A percentile compares a stretch with the other conserved stretches of the same genome.
These are phyloP conservation scores for Leptodirus hochenwartii DNA, from an alignment of 2,888 invertebrate genomes.

Conservation along the genomic window DNA sequence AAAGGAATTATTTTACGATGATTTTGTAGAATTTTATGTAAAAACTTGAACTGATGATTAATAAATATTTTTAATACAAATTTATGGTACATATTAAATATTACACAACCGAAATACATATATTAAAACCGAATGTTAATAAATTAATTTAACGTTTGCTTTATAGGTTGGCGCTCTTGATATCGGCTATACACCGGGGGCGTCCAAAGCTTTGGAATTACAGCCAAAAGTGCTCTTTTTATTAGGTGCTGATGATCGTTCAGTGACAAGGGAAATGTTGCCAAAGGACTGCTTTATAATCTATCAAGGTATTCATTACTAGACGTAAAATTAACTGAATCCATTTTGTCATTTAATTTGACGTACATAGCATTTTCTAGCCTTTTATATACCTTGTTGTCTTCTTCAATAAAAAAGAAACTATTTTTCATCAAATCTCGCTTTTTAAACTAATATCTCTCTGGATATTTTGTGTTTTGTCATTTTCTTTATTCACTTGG, in stretches of 20 bases:
- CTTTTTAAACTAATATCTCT: too few species aligned
- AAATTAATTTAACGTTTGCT: constrained; percentile 5
- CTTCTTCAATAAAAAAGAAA: too few species aligned
- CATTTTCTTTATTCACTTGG: not conserved
- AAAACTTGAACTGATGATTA: too few species aligned
- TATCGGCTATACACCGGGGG: constrained; percentile 74
- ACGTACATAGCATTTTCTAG: not conserved
- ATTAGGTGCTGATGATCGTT: constrained; percentile 84
- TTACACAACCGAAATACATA: too few species aligned
- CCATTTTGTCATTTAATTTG: not conserved
- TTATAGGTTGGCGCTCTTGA: constrained; percentile 75
- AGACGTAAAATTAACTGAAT: too few species aligned
- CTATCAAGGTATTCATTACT: constrained; percentile 49
- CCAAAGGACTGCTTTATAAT: constrained; percentile 71
- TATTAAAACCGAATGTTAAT: too few species aligned
- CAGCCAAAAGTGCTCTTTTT: constrained; percentile 77
- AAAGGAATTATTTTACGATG: constrained; percentile 8
- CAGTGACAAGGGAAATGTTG: constrained; percentile 56
- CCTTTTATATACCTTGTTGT: constrained; percentile 1
- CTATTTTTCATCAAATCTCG: too few species aligned
- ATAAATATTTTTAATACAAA: too few species aligned
- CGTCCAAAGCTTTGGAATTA: constrained; percentile 33
- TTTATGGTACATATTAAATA: too few species aligned
- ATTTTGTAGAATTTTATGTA: constrained; percentile 1
- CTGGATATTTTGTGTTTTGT: too few species aligned